Evolutionary conservation across 2,797 vertebrate species (phyloP).

Genomic region (Malacoctenus gilli): DNA sequence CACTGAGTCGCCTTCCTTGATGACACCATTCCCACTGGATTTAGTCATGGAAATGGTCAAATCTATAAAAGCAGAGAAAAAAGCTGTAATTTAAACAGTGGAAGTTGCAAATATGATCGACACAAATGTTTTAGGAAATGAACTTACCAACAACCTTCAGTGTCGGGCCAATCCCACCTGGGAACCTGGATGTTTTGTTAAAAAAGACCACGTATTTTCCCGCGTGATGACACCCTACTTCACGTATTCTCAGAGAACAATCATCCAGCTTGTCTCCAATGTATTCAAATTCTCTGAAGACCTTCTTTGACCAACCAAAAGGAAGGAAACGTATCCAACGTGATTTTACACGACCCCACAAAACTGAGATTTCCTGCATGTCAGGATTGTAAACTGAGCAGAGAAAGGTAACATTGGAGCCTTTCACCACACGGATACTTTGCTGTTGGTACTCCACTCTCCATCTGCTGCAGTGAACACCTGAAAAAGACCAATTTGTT

Average conservation of each 20-base stretch:
- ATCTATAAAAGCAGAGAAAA: conserved; percentile 11
- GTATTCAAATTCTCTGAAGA: neutral
- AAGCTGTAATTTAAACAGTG: neutral
- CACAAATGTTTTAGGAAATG: conserved; percentile 53
- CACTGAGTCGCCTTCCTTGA: conserved; percentile 43
- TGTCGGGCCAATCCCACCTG: accelerated
- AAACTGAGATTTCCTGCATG: accelerated
- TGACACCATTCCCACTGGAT: neutral
- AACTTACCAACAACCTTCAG: conserved; percentile 61
- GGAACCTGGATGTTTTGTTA: neutral
- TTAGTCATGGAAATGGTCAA: neutral
- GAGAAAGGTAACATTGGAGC: conserved; percentile 24
- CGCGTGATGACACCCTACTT: conserved; percentile 14
- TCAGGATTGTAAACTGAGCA: conserved; percentile 26
- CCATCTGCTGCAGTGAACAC: conserved; percentile 9
- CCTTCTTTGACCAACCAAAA: neutral
- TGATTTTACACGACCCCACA: conserved; percentile 8
- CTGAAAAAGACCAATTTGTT: conserved; percentile 37
- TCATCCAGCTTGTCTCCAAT: conserved; percentile 20
- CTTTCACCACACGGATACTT: conserved; percentile 18
- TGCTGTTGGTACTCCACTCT: conserved; percentile 14
- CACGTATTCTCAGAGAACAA: conserved; percentile 44
- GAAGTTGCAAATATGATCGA: neutral
- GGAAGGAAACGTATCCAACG: accelerated
- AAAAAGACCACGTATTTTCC: conserved; percentile 33